Percentiles rank a stretch among this genome's conserved stretches.
These are phyloP conservation scores for Aphidoletes aphidimyza DNA, from an alignment of 2,888 invertebrate species.

Conservation along the genomic window DNA sequence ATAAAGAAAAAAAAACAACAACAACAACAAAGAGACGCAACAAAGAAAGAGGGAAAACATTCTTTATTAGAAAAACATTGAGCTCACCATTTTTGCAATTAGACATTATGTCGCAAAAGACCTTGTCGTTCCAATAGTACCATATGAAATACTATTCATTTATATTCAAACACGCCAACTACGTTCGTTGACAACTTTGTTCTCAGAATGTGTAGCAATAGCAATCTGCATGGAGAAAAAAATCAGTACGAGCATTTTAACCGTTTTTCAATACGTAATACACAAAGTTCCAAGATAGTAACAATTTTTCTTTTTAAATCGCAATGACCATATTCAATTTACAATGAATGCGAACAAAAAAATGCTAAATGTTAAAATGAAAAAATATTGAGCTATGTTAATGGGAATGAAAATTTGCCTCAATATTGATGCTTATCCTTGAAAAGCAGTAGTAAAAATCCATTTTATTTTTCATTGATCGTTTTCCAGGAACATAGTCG, in stretches of 20 bases:
- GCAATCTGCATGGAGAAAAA: neutral
- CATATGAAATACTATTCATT: conserved; percentile 28
- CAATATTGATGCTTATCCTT: neutral
- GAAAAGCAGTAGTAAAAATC: neutral
- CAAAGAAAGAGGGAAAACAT: neutral
- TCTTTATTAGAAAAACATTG: conserved; percentile 28
- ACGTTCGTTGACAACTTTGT: conserved; percentile 38
- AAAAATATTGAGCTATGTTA: conserved; percentile 44
- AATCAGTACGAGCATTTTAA: neutral
- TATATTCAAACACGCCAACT: conserved; percentile 4
- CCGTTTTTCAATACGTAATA: neutral
- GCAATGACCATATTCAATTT: conserved; percentile 2
- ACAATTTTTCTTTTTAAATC: neutral
- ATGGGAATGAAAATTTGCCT: neutral
- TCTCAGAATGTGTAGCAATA: neutral
- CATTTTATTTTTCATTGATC: conserved; percentile 11
- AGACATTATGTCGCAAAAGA: conserved; percentile 21
- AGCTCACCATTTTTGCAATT: conserved; percentile 48
- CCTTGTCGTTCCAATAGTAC: conserved; percentile 34
- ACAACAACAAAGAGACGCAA: no score
- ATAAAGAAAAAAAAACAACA: no score
- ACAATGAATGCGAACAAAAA: neutral
- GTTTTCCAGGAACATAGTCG: neutral
- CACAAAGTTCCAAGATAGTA: neutral
- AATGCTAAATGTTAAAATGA: neutral